Conservation (phyloP, 2,113 vertebrate genomes). For the Nycticebus coucang region DNA sequence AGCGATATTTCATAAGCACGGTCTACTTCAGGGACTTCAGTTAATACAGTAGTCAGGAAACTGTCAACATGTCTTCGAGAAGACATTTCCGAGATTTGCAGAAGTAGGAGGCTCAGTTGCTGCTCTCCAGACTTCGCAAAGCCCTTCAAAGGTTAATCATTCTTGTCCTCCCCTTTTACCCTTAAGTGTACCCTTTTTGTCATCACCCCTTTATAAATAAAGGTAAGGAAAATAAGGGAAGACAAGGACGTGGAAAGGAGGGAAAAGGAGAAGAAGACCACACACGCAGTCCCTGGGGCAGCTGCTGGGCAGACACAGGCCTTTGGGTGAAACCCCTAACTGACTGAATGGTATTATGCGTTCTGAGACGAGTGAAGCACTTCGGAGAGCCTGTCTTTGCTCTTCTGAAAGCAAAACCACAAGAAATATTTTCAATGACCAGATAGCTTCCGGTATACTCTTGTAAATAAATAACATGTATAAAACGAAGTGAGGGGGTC, state of each 20-base stretch:
- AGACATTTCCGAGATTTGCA: neutral
- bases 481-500: neutral
- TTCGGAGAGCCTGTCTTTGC: neutral
- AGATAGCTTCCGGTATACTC: neutral
- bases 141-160: neutral
- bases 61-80: neutral
- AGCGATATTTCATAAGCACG: neutral
- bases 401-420: neutral
- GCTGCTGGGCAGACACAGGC: accelerated
- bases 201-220: slow-evolving; percentile 2
- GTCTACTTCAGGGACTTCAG: neutral
- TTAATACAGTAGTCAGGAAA: neutral
- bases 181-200: neutral
- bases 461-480: neutral
- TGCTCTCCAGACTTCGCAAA: neutral
- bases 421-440: neutral
- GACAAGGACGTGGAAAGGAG: neutral
- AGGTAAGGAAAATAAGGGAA: neutral
- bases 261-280: neutral
- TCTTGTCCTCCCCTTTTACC: neutral
- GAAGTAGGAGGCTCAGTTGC: neutral
- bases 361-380: neutral
- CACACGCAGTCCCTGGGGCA: accelerated
- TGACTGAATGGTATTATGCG: too few species aligned
- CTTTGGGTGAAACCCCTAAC: neutral